Evolutionary conservation across 30 jellyfish, hydroid and myxozoan genomes (phyloP), one percentile per base, ranked within the genome.

Genomic region (Aurelia aurita complex sp. Pacific): DNA sequence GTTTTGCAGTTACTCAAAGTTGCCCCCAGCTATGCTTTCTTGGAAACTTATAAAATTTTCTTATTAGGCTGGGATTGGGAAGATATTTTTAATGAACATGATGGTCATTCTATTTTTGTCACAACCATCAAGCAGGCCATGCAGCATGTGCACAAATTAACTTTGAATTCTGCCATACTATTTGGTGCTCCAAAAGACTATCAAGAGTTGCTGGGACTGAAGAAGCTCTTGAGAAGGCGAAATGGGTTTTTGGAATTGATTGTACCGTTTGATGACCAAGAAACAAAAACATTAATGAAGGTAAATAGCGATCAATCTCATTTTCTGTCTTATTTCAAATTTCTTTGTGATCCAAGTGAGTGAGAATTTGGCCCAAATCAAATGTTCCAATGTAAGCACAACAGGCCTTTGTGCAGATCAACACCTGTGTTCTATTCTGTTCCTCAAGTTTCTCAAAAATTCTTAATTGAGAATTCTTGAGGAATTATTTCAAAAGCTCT

Each of bases 171-270:
- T n/a, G 66, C 80, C 46, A 33, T 79, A 1, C 51, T 55, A 0
- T 36, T 79, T 64, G 73, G 34, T 65, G 61, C 51, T 38, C 93
- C 93, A 36, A 15, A 6, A 23, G 68, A 74, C 51, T 74, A 84
- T 74, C 14, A 32, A 3, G 77, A 33, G 67, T 64, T 73, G 2
- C 32, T 84, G 82, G 74, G 35, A 23, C 55, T 65, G 5, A 84
- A 74, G 36, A 40, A 59, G 32, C 23, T 65, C 3, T 50, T 61
- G 38, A 43, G 35, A 46, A 32, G 54, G 10, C 36, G 42, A 38
- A 64, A 62, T 36, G 87, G 85, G 0, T 14, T 51, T 16, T 73
- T 72, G 32, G 42, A 67, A 17, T 59, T 79, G 16, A 65, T 73
- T 15, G 6, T 84, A 42, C 12, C 82, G 5, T 3, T 70, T 15